These are phyloP conservation scores for Amphiduros pacificus DNA, from an alignment of 2,888 invertebrate species.

Conservation along the genomic window DNA sequence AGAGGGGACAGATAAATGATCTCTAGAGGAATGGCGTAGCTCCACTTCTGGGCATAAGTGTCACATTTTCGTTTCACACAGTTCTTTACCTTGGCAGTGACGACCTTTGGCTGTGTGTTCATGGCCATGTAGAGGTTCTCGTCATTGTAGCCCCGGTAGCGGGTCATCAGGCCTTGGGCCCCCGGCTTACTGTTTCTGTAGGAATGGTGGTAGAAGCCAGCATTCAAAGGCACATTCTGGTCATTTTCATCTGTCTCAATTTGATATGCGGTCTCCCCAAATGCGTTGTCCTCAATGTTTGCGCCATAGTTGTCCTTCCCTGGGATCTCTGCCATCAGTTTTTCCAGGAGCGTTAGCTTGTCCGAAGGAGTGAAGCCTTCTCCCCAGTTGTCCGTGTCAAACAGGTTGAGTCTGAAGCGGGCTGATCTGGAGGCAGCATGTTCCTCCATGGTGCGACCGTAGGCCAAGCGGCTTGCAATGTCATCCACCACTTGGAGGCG, in stretches of 20 bases:
- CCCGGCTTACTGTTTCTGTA: too few species aligned
- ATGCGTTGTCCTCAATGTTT: background rate
- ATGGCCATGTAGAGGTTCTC: conserved; percentile 5
- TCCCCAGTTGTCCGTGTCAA: conserved; percentile 1
- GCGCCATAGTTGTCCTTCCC: background rate
- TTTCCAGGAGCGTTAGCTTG: conserved; percentile 2
- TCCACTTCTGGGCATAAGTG: background rate
- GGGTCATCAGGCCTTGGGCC: too few species aligned
- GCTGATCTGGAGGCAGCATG: too few species aligned
- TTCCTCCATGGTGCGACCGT: too few species aligned
- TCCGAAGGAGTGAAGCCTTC: background rate
- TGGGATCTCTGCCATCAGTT: conserved; percentile 9
- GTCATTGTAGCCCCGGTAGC: conserved; percentile 10
- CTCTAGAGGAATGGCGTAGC: conserved; percentile 12
- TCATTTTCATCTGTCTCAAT: too few species aligned
- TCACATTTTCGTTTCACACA: too few species aligned
- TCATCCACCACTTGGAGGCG: too few species aligned
- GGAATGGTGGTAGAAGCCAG: too few species aligned
- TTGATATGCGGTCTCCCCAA: background rate
- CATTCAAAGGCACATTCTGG: too few species aligned
- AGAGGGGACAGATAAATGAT: conserved; percentile 14
- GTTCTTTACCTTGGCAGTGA: too few species aligned
- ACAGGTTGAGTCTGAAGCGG: too few species aligned
- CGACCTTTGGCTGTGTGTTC: conserved; percentile 5
- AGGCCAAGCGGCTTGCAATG: too few species aligned